A percentile compares a stretch with the other conserved stretches of the same genome.
These are phyloP conservation scores for Rhagoletis pomonella DNA, from an alignment of 1,140 invertebrate species.

Conservation along the genomic window DNA sequence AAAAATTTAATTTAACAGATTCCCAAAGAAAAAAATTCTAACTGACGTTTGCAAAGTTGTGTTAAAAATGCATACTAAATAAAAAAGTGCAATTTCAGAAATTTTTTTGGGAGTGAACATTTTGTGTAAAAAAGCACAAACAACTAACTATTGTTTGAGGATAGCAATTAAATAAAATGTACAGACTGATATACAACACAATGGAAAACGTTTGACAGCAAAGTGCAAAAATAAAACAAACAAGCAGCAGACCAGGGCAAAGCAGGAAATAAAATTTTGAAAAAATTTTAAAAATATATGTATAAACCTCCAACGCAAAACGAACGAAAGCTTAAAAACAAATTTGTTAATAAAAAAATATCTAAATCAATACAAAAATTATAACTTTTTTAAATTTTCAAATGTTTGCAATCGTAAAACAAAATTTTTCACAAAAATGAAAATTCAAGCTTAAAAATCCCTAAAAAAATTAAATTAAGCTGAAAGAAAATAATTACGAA, in stretches of 20 bases:
- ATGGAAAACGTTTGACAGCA: background rate
- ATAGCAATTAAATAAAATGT: background rate
- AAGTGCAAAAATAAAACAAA: background rate
- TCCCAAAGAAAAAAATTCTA: no score
- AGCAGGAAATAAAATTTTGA: conserved; percentile 37
- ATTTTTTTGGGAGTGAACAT: background rate
- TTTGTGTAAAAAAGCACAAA: background rate
- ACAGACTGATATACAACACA: background rate
- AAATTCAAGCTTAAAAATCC: background rate
- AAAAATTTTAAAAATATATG: conserved; percentile 40
- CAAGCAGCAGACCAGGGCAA: background rate
- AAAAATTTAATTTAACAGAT: no score
- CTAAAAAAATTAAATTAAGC: background rate
- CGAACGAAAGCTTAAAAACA: background rate
- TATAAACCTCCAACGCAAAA: conserved; percentile 29
- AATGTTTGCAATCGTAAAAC: background rate
- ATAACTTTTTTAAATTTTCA: background rate
- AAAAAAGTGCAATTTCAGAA: conserved; percentile 2
- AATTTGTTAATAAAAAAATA: background rate
- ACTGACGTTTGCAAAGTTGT: no score
- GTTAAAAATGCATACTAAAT: no score
- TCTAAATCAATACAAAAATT: background rate
- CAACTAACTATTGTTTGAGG: background rate
- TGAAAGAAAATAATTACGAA: background rate
- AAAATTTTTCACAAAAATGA: background rate